These are phyloP conservation scores for Strongylocentrotus purpuratus DNA, from an alignment of 35 echinoderm and acorn worm species.

Conservation along the genomic window DNA sequence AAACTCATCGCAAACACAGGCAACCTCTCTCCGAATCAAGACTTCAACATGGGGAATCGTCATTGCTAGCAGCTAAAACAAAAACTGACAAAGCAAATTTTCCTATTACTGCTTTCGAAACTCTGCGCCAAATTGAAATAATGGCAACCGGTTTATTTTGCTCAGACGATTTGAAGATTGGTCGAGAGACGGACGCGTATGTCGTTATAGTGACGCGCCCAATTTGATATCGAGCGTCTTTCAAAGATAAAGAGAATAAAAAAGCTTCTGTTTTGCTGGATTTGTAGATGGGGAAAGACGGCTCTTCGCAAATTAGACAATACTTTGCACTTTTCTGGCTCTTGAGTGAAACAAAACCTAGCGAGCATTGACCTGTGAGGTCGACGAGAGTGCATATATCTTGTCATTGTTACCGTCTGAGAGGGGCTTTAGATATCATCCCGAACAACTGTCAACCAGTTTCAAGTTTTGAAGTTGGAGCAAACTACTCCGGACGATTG, in stretches of 20 bases:
- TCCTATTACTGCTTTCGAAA: not conserved
- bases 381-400: not conserved
- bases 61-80: not conserved
- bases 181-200: not conserved
- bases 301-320: not conserved
- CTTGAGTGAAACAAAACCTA: not conserved
- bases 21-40: not conserved
- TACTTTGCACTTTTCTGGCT: constrained; percentile 3
- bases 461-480: not conserved
- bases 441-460: not conserved
- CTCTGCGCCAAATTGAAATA: not conserved
- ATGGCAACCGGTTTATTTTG: not conserved
- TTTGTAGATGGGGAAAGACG: not conserved
- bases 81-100: not conserved
- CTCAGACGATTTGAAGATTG: not conserved
- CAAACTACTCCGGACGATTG: not conserved
- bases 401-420: not conserved
- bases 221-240: not conserved
- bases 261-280: not conserved
- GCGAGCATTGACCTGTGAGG: not conserved
- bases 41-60: not conserved
- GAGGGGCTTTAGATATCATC: not conserved
- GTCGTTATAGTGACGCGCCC: not conserved
- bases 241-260: not conserved
- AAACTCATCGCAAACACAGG: not conserved